Percentiles rank a stretch among this genome's conserved stretches.
Conservation (phyloP, 1,140 invertebrate genomes). For the Hirudo medicinalis region DNA sequence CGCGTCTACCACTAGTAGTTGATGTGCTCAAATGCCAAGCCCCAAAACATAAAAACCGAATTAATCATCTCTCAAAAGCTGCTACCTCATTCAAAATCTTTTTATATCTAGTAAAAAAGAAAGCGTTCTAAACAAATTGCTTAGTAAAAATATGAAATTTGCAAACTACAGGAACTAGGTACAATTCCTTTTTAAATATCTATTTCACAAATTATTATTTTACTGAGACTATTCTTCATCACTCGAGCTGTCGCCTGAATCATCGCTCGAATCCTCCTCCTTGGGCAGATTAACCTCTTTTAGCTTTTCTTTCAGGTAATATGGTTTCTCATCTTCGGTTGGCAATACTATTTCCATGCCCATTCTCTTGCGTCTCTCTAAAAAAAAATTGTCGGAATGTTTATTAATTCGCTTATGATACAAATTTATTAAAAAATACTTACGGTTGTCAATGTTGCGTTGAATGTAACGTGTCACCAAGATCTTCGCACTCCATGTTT, state of each 20-base stretch:
- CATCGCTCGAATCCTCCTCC: not conserved
- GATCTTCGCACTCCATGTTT: not conserved
- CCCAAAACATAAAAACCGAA: no score
- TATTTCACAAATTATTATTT: no score
- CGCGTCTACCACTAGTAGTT: no score
- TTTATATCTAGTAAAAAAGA: no score
- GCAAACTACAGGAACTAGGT: no score
- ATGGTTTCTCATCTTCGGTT: not conserved
- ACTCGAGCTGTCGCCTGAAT: not conserved
- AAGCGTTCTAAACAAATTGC: no score
- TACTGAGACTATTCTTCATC: not conserved
- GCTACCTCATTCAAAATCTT: no score
- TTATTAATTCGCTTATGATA: not conserved
- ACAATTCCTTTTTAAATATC: no score
- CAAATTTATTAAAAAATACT: not conserved
- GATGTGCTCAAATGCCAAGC: no score
- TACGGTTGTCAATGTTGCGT: conserved; percentile 4
- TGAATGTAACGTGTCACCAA: not conserved
- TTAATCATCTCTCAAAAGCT: no score
- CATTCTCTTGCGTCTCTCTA: not conserved
- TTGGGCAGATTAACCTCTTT: not conserved
- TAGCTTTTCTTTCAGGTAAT: not conserved
- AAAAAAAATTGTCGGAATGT: not conserved
- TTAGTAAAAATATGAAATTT: no score
- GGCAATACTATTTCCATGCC: not conserved